Conservation (phyloP, 2,113 vertebrate genomes). For the Cariama cristata region DNA sequence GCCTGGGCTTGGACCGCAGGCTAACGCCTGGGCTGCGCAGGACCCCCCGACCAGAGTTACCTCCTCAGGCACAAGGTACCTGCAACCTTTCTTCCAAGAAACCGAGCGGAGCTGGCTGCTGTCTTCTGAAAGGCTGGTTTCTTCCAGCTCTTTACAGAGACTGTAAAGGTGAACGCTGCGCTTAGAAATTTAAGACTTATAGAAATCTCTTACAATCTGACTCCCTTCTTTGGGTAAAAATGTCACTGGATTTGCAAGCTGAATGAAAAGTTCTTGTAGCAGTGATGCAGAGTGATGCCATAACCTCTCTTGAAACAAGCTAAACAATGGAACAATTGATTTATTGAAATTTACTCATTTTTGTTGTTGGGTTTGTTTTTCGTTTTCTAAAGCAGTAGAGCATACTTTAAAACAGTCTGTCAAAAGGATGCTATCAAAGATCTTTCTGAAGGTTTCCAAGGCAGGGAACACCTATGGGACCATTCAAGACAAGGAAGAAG, state of each 20-base stretch:
- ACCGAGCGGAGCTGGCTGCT: not conserved
- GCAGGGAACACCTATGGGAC: not conserved
- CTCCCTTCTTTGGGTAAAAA: not conserved
- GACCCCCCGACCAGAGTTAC: not conserved
- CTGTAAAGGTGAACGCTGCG: not conserved
- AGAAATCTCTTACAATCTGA: not conserved
- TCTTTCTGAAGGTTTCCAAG: not conserved
- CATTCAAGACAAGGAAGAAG: not conserved
- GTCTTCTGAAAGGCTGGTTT: not conserved
- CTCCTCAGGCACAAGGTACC: not conserved
- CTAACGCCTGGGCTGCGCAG: not conserved
- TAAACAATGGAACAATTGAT: not conserved
- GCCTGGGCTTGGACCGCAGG: not conserved
- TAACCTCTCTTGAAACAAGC: not conserved
- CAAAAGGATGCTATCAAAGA: not conserved
- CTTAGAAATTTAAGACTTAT: not conserved
- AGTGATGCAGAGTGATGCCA: not conserved
- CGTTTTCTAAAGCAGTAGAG: not conserved
- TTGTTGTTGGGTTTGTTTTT: not conserved
- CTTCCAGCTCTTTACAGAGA: not conserved
- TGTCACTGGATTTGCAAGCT: not conserved
- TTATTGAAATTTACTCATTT: not conserved
- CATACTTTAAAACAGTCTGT: not conserved
- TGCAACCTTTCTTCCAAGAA: not conserved
- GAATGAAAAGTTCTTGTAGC: not conserved